Percentiles rank a stretch among this genome's conserved stretches.
These are phyloP conservation scores for Tinea trinotella DNA, from an alignment of 2,888 invertebrate species.

Conservation along the genomic window DNA sequence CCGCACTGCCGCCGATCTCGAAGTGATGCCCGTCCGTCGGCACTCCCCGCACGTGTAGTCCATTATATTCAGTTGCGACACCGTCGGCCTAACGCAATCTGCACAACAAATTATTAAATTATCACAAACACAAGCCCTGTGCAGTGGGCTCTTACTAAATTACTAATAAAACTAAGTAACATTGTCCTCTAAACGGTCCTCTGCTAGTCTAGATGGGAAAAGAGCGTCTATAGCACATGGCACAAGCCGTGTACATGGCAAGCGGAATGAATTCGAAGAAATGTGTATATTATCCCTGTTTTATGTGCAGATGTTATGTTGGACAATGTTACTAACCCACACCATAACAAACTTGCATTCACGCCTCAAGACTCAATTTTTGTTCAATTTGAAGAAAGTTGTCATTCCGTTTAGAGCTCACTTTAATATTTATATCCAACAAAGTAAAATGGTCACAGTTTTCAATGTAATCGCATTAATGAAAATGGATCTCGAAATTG, in stretches of 20 bases:
- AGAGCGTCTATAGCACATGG: too few relatives aligned
- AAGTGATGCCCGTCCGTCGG: conserved; percentile 65
- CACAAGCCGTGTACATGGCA: too few relatives aligned
- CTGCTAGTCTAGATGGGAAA: too few relatives aligned
- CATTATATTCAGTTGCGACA: conserved; percentile 50
- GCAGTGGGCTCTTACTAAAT: background rate
- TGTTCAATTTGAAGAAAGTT: background rate
- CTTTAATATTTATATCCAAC: background rate
- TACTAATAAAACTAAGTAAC: background rate
- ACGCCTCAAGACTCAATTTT: background rate
- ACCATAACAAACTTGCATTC: background rate
- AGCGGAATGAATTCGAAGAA: too few relatives aligned
- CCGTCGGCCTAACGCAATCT: conserved; percentile 67
- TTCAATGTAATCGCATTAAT: too few relatives aligned
- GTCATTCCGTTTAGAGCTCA: background rate
- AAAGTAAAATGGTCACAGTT: too few relatives aligned
- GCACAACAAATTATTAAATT: conserved; percentile 23
- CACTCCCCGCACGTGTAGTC: conserved; percentile 68
- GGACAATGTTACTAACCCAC: background rate
- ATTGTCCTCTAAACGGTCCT: too few relatives aligned
- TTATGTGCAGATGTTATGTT: too few relatives aligned
- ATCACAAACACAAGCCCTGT: background rate
- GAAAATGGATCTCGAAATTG: too few relatives aligned
- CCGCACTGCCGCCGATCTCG: conserved; percentile 62
- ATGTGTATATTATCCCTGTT: background rate